Conservation (phyloP, 2,888 invertebrate species). For the Amorpha juglandis region DNA sequence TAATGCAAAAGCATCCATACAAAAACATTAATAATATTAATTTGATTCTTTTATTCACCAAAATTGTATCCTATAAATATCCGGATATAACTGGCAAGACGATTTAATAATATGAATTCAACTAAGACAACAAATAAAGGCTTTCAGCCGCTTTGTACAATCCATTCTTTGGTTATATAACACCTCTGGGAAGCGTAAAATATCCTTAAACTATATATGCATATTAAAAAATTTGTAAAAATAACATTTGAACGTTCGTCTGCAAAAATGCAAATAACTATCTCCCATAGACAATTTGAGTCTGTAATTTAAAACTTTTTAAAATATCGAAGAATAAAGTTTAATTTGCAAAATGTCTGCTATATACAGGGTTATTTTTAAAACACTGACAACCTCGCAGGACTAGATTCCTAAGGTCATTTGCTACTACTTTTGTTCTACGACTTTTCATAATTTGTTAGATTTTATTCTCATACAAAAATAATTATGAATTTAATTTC, state of each 20-base stretch:
- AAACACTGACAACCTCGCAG: no score
- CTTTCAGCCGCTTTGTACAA: conserved; percentile 72
- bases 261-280: background rate
- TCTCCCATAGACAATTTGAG: no score
- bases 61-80: conserved; percentile 22
- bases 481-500: no score
- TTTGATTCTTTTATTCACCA: conserved; percentile 13
- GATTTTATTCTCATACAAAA: no score
- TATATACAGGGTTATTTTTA: no score
- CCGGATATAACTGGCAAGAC: conserved; percentile 35
- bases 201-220: conserved; percentile 59
- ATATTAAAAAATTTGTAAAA: conserved; percentile 36
- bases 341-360: no score
- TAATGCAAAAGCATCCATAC: conserved; percentile 26
- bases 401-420: no score
- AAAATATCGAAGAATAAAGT: no score
- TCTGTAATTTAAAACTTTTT: no score
- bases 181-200: conserved; percentile 76
- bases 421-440: no score
- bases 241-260: background rate
- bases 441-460: no score
- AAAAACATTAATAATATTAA: conserved; percentile 28
- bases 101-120: conserved; percentile 36
- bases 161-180: conserved; percentile 73
- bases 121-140: conserved; percentile 60